phyloP scores from a whole-genome alignment of 2,113 vertebrate genomes.

The Setophaga kirtlandii region DNA sequence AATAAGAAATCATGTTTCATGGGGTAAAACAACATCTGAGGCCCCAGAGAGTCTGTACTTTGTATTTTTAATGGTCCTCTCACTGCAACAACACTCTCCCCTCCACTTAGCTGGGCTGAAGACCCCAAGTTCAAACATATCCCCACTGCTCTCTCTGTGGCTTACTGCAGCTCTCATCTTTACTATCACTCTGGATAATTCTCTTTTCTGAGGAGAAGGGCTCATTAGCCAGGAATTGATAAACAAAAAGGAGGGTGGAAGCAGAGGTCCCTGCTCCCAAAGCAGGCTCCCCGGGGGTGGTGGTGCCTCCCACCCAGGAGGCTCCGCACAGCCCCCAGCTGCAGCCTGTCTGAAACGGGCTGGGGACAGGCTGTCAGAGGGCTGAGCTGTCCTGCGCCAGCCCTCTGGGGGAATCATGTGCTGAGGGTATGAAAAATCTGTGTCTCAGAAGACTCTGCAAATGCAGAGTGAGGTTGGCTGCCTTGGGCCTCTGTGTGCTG shows the following conservation, averaged over 20 bases:
- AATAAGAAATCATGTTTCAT: conserved; percentile 65
- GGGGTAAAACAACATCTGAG: conserved; percentile 64
- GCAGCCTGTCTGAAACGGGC: background rate
- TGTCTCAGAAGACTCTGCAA: background rate
- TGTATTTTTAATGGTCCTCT: conserved; percentile 59
- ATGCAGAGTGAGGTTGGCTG: background rate
- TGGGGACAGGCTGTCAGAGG: conserved; percentile 15
- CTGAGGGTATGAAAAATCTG: background rate
- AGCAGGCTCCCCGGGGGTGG: background rate
- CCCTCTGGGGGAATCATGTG: rapidly evolving
- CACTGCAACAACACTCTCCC: conserved; percentile 43
- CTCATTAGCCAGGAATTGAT: conserved; percentile 43
- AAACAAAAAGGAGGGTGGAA: conserved; percentile 33
- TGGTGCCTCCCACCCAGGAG: conserved; percentile 12
- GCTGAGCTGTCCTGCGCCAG: background rate
- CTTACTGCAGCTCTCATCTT: conserved; percentile 52
- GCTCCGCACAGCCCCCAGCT: background rate
- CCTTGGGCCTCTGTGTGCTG: rapidly evolving
- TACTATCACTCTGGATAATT: conserved; percentile 34
- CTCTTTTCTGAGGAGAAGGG: background rate
- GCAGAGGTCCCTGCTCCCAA: background rate
- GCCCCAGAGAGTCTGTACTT: conserved; percentile 65
- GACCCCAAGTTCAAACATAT: conserved; percentile 50
- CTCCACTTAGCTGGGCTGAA: background rate
- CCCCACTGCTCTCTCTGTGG: background rate